phyloP scores from a whole-genome alignment of 1,140 invertebrate genomes.

The Ladona fulva region DNA sequence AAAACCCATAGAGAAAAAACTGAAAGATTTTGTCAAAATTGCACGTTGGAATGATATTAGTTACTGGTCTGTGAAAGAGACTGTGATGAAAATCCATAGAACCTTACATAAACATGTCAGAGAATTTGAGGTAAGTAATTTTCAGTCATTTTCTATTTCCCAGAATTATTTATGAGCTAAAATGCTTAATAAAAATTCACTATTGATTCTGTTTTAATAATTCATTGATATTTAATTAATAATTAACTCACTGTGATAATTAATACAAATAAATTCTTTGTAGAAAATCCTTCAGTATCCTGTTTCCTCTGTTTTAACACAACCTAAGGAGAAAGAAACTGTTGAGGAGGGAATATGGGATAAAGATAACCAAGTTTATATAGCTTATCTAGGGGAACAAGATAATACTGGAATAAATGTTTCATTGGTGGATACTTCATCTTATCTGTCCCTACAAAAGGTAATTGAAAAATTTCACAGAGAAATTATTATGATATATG shows the following conservation, averaged over 20 bases:
- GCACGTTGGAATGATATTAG: slow-evolving; percentile 92
- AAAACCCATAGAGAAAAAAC: slow-evolving; percentile 78
- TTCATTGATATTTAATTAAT: too few relatives aligned
- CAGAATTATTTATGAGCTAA: too few relatives aligned
- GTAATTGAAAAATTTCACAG: too few relatives aligned
- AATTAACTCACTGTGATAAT: too few relatives aligned
- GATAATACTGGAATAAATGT: too few relatives aligned
- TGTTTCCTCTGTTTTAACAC: slow-evolving; percentile 30
- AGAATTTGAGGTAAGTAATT: slow-evolving; percentile 51
- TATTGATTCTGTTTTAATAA: too few relatives aligned
- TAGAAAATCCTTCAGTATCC: slow-evolving; percentile 26
- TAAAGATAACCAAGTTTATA: neutral
- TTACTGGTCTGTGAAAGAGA: slow-evolving; percentile 86
- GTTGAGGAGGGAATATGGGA: slow-evolving; percentile 5
- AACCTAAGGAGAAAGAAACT: neutral
- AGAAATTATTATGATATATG: too few relatives aligned
- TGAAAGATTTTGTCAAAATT: slow-evolving; percentile 91
- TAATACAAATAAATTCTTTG: neutral
- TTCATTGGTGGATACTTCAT: too few relatives aligned
- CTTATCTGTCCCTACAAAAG: too few relatives aligned
- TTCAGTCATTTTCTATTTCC: too few relatives aligned
- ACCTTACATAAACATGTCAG: slow-evolving; percentile 78
- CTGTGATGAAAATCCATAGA: slow-evolving; percentile 77
- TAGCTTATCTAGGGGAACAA: too few relatives aligned
- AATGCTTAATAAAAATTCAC: too few relatives aligned